Evolutionary conservation across 64 coral and sea anemone species (phyloP).

Genomic region (Pocillopora damicornis): DNA sequence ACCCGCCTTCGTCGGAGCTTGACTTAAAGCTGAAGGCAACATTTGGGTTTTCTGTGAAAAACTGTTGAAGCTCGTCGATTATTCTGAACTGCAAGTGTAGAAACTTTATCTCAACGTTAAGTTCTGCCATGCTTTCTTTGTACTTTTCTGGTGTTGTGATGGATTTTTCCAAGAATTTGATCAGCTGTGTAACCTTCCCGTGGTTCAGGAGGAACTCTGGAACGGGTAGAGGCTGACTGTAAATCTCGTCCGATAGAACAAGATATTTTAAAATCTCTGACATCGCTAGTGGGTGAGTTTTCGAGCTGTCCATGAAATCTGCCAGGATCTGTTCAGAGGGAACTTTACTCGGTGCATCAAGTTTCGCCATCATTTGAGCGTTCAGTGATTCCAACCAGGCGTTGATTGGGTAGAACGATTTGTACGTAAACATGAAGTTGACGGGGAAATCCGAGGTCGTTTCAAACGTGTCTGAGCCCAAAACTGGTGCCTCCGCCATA

Average conservation of each 20-base stretch:
- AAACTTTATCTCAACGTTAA: constrained; percentile 53
- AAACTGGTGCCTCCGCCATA: constrained; percentile 44
- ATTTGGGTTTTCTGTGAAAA: constrained; percentile 36
- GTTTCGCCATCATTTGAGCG: constrained; percentile 47
- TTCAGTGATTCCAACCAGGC: constrained; percentile 51
- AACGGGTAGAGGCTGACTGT: constrained; percentile 28
- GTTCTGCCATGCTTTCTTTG: constrained; percentile 29
- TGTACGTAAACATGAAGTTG: constrained; percentile 59
- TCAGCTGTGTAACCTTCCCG: constrained; percentile 10
- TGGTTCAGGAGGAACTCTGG: constrained; percentile 39
- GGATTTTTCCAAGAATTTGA: constrained; percentile 38
- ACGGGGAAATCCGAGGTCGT: constrained; percentile 24
- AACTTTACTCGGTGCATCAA: constrained; percentile 38
- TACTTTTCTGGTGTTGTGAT: constrained; percentile 25
- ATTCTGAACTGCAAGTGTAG: constrained; percentile 56
- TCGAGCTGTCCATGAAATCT: constrained; percentile 27
- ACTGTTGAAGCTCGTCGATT: constrained; percentile 43
- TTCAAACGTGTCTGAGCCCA: constrained; percentile 27
- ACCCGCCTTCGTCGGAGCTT: constrained; percentile 33
- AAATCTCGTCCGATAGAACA: constrained; percentile 31
- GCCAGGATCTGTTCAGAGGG: constrained; percentile 19
- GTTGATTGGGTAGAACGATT: constrained; percentile 39
- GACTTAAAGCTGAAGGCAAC: constrained; percentile 22
- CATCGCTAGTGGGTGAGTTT: constrained; percentile 53
- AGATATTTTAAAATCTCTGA: constrained; percentile 56